Evolutionary conservation across 2,113 vertebrate species (phyloP).

Genomic region (Phrynocephalus versicolor): DNA sequence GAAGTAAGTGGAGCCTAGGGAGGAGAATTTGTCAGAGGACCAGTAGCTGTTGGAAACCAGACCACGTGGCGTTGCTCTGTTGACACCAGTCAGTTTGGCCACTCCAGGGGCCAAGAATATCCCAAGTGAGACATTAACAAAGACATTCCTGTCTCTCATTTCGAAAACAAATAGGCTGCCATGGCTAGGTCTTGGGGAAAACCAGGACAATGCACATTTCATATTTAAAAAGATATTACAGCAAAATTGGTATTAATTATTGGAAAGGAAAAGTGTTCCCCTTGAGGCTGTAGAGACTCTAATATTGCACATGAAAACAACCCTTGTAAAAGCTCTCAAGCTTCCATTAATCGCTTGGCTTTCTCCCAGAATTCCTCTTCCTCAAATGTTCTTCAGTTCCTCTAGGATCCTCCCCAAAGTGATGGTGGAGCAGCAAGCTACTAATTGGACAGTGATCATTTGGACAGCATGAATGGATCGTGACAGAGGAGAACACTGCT

Average conservation of each 20-base stretch:
- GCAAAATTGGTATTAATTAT: constrained; percentile 64
- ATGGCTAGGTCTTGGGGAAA: constrained; percentile 50
- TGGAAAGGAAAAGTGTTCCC: constrained; percentile 40
- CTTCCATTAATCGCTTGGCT: constrained; percentile 40
- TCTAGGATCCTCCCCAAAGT: constrained; percentile 15
- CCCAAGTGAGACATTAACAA: constrained; percentile 24
- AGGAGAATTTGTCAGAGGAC: background rate
- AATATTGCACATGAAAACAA: constrained; percentile 56
- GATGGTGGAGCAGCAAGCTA: background rate
- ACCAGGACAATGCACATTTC: constrained; percentile 54
- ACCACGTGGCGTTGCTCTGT: no score
- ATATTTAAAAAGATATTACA: constrained; percentile 56
- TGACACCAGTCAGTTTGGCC: constrained; percentile 43
- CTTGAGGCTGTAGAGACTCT: constrained; percentile 61
- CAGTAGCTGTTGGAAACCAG: background rate
- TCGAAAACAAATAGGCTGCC: constrained; percentile 20
- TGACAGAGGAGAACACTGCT: background rate
- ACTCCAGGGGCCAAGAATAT: constrained; percentile 61
- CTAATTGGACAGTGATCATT: constrained; percentile 27
- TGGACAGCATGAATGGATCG: background rate
- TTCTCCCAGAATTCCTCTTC: constrained; percentile 35
- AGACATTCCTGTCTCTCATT: constrained; percentile 40
- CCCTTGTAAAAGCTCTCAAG: constrained; percentile 24
- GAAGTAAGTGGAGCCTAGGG: background rate
- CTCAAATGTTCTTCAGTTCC: background rate